Evolutionary conservation across 2,797 vertebrate species (phyloP).

Genomic region (Muraenolepis orangiensis): DNA sequence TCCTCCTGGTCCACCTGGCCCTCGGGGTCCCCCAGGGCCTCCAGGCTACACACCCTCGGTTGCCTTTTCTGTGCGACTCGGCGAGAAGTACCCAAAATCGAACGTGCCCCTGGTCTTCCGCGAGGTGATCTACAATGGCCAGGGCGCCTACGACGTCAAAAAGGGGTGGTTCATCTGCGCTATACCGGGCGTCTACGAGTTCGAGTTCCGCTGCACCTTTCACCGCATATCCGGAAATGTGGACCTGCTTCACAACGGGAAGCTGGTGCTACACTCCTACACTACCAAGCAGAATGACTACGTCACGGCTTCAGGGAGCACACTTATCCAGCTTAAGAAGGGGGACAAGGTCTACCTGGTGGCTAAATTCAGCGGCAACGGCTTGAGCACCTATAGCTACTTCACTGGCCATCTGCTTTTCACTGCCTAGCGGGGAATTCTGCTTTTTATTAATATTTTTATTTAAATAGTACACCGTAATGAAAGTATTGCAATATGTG

Average conservation of each 20-base stretch:
- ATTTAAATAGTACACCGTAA: neutral
- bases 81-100: conserved; percentile 12
- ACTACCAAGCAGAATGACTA: conserved; percentile 24
- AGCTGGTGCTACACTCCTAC: conserved; percentile 48
- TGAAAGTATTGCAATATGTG: neutral
- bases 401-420: conserved; percentile 62
- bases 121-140: conserved; percentile 54
- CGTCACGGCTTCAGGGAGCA: conserved; percentile 45
- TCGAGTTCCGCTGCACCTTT: conserved; percentile 52
- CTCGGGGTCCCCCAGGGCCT: neutral
- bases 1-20: neutral
- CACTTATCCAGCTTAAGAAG: conserved; percentile 28
- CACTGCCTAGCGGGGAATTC: neutral
- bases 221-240: conserved; percentile 5
- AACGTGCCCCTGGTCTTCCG: conserved; percentile 40
- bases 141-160: conserved; percentile 38
- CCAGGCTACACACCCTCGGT: neutral
- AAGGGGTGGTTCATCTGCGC: conserved; percentile 55
- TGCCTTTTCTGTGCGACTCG: conserved; percentile 47
- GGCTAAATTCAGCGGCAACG: neutral
- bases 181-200: conserved; percentile 58
- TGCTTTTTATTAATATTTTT: too few species aligned
- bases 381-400: conserved; percentile 46
- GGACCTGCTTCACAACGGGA: conserved; percentile 35
- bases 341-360: conserved; percentile 49